These are phyloP conservation scores for Falco punctatus DNA, from an alignment of 2,113 vertebrate genomes.

Conservation along the genomic window DNA sequence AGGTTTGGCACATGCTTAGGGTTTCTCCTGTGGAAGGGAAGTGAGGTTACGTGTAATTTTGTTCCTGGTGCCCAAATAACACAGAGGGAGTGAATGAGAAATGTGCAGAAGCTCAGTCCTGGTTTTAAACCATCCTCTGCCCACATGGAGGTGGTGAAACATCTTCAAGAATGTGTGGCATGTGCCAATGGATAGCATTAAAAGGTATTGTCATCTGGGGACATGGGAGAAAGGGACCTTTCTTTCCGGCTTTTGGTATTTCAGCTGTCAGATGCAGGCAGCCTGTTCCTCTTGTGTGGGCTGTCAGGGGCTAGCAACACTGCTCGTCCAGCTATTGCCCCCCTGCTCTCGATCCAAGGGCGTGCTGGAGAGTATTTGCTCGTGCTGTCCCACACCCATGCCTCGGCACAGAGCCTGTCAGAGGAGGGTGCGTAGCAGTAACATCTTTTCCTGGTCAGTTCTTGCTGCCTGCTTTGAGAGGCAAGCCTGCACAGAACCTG, in stretches of 20 bases:
- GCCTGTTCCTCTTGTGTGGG: background rate
- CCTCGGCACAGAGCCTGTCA: background rate
- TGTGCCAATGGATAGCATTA: background rate
- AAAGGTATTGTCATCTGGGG: background rate
- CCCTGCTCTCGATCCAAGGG: background rate
- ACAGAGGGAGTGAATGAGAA: background rate
- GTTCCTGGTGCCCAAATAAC: background rate
- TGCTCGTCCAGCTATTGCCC: background rate
- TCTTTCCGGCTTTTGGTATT: background rate
- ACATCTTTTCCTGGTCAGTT: background rate
- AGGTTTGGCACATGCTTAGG: background rate
- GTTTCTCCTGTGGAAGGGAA: background rate
- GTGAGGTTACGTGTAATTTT: background rate
- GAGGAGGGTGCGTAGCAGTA: background rate
- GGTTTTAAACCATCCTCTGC: background rate
- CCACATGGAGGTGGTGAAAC: background rate
- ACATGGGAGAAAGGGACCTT: background rate
- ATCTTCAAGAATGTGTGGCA: background rate
- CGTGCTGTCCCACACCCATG: background rate
- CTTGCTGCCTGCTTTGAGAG: background rate
- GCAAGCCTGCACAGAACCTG: background rate
- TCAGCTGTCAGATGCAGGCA: fast-evolving
- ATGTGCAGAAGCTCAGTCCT: background rate
- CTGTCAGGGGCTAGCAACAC: background rate
- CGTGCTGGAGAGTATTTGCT: no score